Percentiles rank a stretch among this genome's conserved stretches.
phyloP scores from a whole-genome alignment of 2,797 vertebrate genomes.

The Melanotaenia parkinsoni region DNA sequence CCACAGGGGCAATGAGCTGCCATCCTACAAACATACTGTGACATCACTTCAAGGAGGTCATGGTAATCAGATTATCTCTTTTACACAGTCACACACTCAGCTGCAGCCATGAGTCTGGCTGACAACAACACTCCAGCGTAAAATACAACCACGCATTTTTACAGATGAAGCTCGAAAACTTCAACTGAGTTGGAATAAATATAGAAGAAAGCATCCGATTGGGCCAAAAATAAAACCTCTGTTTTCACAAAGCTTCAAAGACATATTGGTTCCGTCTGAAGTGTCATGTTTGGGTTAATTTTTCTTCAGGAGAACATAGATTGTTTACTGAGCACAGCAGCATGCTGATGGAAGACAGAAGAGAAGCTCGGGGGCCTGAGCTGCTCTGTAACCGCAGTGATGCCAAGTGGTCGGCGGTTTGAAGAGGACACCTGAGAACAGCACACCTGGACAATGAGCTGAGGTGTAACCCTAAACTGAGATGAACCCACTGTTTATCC shows the following conservation, averaged over 20 bases:
- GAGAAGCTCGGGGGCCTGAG: slow-evolving; percentile 76
- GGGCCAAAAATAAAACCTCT: slow-evolving; percentile 58
- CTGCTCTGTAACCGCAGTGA: slow-evolving; percentile 71
- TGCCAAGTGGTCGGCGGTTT: slow-evolving; percentile 82
- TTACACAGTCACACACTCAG: slow-evolving; percentile 47
- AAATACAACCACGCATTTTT: slow-evolving; percentile 24
- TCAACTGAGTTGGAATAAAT: slow-evolving; percentile 45
- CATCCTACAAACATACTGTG: slow-evolving; percentile 71
- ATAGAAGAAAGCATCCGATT: slow-evolving; percentile 50
- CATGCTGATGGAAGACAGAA: slow-evolving; percentile 55
- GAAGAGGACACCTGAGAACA: slow-evolving; percentile 86
- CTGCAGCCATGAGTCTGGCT: slow-evolving; percentile 26
- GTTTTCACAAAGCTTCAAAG: slow-evolving; percentile 39
- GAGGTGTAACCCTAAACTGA: slow-evolving; percentile 84
- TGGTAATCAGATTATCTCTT: slow-evolving; percentile 78
- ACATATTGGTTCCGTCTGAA: not conserved
- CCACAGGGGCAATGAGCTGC: slow-evolving; percentile 60
- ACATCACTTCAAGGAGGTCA: slow-evolving; percentile 77
- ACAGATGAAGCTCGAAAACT: not conserved
- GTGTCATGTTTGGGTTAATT: slow-evolving; percentile 43
- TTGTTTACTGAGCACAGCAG: slow-evolving; percentile 52
- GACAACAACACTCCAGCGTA: slow-evolving; percentile 40
- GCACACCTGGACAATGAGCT: slow-evolving; percentile 84
- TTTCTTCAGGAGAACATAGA: slow-evolving; percentile 39
- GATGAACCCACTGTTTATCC: slow-evolving; percentile 74